Evolutionary conservation across 53 echinoderm and acorn worm genomes (phyloP).

Genomic region (Henricia sp.): DNA sequence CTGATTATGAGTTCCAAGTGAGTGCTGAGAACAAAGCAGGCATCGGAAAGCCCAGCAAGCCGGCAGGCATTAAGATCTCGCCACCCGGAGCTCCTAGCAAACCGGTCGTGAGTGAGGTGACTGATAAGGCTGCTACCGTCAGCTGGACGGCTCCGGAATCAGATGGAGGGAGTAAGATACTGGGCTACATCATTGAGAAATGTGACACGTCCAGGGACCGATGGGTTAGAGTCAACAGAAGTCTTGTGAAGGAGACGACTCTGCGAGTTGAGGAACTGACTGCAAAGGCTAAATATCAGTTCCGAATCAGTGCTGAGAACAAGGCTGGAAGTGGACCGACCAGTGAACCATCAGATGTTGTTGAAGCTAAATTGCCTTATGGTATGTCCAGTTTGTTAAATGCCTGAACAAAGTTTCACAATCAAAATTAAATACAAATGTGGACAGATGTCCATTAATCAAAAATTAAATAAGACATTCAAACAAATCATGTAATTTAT

Average conservation of each 20-base stretch:
- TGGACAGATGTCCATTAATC: too few species aligned
- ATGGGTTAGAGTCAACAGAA: constrained; percentile 77
- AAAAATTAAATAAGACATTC: too few species aligned
- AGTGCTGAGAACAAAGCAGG: constrained; percentile 96
- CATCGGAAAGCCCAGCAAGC: constrained; percentile 81
- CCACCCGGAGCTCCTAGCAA: constrained; percentile 75
- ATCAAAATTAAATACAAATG: too few species aligned
- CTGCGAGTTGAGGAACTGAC: constrained; percentile 75
- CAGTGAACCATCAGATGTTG: constrained; percentile 67
- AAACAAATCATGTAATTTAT: too few species aligned
- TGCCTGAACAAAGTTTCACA: too few species aligned
- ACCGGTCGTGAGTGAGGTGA: constrained; percentile 66
- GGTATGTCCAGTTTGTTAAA: constrained; percentile 66
- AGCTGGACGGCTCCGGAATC: constrained; percentile 69
- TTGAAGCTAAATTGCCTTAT: constrained; percentile 80
- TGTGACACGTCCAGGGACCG: constrained; percentile 67
- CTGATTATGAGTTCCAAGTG: constrained; percentile 90
- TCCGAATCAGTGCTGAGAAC: constrained; percentile 85
- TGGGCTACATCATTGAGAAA: constrained; percentile 82
- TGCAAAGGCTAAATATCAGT: constrained; percentile 74
- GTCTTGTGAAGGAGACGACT: constrained; percentile 54
- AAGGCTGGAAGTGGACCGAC: constrained; percentile 81
- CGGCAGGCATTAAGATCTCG: constrained; percentile 69
- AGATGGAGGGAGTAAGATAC: constrained; percentile 78
- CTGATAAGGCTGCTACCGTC: constrained; percentile 64